These are phyloP conservation scores for Plebejus argus DNA, from an alignment of 2,888 invertebrate species.

Conservation along the genomic window DNA sequence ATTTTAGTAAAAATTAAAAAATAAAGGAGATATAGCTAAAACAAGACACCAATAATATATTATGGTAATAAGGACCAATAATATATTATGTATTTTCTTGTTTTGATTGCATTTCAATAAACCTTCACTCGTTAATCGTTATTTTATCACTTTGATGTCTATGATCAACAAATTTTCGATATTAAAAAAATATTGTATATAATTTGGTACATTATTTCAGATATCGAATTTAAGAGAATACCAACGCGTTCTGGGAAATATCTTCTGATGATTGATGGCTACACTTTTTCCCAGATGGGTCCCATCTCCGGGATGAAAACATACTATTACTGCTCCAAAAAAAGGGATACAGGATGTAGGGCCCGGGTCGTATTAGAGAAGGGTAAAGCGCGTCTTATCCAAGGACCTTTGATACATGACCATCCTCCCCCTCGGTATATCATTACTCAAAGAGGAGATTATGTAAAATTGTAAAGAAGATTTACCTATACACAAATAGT, in stretches of 20 bases:
- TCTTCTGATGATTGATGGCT: slow-evolving; percentile 47
- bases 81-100: no score
- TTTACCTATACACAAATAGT: neutral
- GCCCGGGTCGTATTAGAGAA: slow-evolving; percentile 32
- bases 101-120: no score
- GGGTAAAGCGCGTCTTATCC: no score
- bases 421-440: no score
- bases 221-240: slow-evolving; percentile 34
- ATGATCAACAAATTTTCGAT: neutral
- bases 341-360: slow-evolving; percentile 38
- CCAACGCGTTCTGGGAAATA: slow-evolving; percentile 41
- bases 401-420: no score
- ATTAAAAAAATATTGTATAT: neutral
- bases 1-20: no score
- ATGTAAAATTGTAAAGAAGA: neutral
- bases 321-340: slow-evolving; percentile 47
- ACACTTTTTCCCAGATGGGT: slow-evolving; percentile 47
- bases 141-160: no score
- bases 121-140: no score
- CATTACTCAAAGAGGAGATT: neutral
- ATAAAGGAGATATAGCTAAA: no score
- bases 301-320: slow-evolving; percentile 29
- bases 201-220: neutral
- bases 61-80: no score
- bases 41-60: no score